Conservation (phyloP, 1,140 invertebrate genomes). For the Orchesella cincta region DNA sequence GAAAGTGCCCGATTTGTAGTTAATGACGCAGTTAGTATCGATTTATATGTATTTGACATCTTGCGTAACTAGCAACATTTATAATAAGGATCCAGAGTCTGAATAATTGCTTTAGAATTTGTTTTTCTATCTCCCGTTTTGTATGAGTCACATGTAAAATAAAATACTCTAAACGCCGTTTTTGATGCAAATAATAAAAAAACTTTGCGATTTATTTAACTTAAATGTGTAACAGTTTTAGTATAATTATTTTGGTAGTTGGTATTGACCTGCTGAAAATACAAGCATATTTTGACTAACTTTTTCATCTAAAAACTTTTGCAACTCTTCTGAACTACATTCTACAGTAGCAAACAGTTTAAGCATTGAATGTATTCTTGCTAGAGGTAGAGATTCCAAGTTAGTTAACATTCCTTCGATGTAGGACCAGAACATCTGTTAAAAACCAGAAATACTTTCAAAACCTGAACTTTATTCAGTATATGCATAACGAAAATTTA, state of each 20-base stretch:
- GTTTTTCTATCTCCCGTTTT: no score
- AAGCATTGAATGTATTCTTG: conserved; percentile 94
- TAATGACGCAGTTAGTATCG: no score
- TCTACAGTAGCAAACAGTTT: conserved; percentile 93
- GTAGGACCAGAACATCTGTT: conserved; percentile 88
- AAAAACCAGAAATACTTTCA: conserved; percentile 27
- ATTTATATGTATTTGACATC: no score
- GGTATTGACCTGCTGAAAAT: conserved; percentile 45
- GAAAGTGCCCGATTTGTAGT: neutral
- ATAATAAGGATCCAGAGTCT: no score
- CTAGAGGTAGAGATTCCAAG: conserved; percentile 86
- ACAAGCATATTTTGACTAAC: conserved; percentile 59
- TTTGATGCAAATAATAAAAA: no score
- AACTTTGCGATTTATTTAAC: no score
- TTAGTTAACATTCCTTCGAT: conserved; percentile 96
- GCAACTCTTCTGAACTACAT: conserved; percentile 82
- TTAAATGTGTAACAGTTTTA: no score
- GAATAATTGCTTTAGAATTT: no score
- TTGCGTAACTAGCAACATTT: no score
- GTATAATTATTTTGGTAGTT: conserved; percentile 46
- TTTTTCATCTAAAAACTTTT: conserved; percentile 88
- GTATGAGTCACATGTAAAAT: no score
- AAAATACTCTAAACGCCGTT: no score
- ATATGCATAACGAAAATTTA: neutral
- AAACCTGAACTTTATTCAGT: neutral